These are phyloP conservation scores for Danionella cerebrum DNA, from an alignment of 2,113 vertebrate genomes.

Conservation along the genomic window DNA sequence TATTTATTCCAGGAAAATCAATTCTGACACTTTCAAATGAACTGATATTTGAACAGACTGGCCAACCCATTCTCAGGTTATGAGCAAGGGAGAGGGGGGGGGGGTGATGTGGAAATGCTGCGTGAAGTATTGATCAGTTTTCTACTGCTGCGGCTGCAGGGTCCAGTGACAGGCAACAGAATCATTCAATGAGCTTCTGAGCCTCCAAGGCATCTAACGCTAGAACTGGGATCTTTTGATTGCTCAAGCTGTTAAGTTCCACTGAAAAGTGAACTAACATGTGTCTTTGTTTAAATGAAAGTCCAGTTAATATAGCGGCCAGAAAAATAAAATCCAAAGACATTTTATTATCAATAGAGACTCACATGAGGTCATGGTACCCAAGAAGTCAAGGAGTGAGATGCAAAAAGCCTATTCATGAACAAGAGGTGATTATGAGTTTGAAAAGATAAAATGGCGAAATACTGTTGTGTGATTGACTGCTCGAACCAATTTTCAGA, in stretches of 20 bases:
- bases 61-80: background rate
- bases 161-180: constrained; percentile 48
- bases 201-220: constrained; percentile 54
- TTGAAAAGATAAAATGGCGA: too few species aligned
- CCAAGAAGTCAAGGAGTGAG: too few species aligned
- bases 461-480: too few species aligned
- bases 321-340: constrained; percentile 26
- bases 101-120: background rate
- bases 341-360: too few species aligned
- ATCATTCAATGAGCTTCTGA: constrained; percentile 60
- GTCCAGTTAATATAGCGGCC: constrained; percentile 53
- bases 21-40: constrained; percentile 24
- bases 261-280: constrained; percentile 52
- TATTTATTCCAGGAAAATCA: constrained; percentile 18
- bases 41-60: constrained; percentile 21
- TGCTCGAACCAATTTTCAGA: too few species aligned
- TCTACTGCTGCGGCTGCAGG: constrained; percentile 27
- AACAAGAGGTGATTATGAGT: too few species aligned
- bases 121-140: constrained; percentile 55
- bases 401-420: too few species aligned
- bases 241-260: constrained; percentile 57
- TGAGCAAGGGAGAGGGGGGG: background rate
- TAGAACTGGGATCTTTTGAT: constrained; percentile 42
- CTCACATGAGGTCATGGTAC: too few species aligned
- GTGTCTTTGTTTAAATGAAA: constrained; percentile 49